Evolutionary conservation across 2,797 vertebrate genomes (phyloP), one percentile per base, ranked within the genome.

Genomic region (Rachycentron canadum): DNA sequence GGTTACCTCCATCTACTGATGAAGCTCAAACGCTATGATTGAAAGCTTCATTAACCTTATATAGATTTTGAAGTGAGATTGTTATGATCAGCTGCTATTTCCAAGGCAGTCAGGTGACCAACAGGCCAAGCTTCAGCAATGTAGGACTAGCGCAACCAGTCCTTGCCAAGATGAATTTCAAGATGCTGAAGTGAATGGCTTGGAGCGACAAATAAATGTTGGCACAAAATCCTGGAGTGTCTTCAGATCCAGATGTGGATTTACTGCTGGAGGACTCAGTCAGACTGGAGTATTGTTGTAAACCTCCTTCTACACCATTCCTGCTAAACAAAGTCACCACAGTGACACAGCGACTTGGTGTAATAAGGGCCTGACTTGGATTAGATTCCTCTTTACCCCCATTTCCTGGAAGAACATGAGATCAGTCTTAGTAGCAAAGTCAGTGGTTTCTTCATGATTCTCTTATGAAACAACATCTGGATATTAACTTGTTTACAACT

Each of bases 311-410:
- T 34, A 32, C 55, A 60, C 36, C 69, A 70, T 82, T 81, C 77
- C 64, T 58, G 26, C 16, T 30, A 9, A 41, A 72, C 78, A 57
- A 80, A 63, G 64, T 86, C 84, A 76, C 53, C 59, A 23, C 50
- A 36, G 55, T 79, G 78, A 80, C 56, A 71, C n/a, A 26, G 57
- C 36, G 63, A 57, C 32, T 32, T 30, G 3, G 28, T 47, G 70
- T 57, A 47, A 55, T 43, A 41, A 26, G 41, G 26, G 25, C 34
- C 40, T 55, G 53, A 73, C 62, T 58, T 64, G 65, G 34, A 72
- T 45, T 50, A 59, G 57, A 43, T 16, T 70, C 17, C 43, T 64
- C 14, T n/a, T 83, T 1, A 3, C 14, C 2, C 36, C 21, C 19
- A 36, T 58, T 69, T 81, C 49, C 55, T 58, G 50, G 28, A 73